phyloP scores from a whole-genome alignment of 2,797 vertebrate genomes.

The Anguilla megastoma region DNA sequence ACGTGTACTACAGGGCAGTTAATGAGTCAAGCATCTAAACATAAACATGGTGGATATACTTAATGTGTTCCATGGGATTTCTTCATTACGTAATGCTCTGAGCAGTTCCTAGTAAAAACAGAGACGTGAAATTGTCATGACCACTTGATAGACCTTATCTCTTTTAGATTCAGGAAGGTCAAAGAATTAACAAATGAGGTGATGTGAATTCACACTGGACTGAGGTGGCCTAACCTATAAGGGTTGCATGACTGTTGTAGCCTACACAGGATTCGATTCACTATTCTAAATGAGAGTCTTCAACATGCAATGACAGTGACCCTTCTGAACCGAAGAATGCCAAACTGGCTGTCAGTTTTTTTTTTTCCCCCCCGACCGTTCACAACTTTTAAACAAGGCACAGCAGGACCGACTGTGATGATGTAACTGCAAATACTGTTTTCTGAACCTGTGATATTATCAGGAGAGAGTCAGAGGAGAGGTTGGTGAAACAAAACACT shows the following conservation, averaged over 20 bases:
- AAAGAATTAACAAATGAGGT: background rate
- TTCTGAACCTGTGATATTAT: constrained; percentile 13
- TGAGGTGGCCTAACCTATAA: background rate
- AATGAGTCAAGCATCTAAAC: background rate
- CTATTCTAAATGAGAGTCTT: background rate
- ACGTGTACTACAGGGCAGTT: background rate
- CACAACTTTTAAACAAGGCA: constrained; percentile 17
- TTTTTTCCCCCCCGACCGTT: background rate
- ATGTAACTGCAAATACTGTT: background rate
- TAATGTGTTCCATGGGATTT: background rate
- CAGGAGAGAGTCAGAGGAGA: background rate
- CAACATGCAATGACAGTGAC: constrained; percentile 7
- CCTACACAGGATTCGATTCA: background rate
- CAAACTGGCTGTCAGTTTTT: background rate
- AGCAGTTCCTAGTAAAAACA: background rate
- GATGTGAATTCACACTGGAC: constrained; percentile 5
- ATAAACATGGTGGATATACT: background rate
- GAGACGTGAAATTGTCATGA: background rate
- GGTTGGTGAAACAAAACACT: background rate
- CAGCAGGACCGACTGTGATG: background rate
- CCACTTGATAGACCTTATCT: background rate
- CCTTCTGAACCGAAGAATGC: background rate
- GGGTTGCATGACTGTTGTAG: background rate
- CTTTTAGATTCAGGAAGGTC: background rate
- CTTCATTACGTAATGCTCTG: background rate